Conservation (phyloP, 1,140 invertebrate species). For the Bombus superbus region DNA sequence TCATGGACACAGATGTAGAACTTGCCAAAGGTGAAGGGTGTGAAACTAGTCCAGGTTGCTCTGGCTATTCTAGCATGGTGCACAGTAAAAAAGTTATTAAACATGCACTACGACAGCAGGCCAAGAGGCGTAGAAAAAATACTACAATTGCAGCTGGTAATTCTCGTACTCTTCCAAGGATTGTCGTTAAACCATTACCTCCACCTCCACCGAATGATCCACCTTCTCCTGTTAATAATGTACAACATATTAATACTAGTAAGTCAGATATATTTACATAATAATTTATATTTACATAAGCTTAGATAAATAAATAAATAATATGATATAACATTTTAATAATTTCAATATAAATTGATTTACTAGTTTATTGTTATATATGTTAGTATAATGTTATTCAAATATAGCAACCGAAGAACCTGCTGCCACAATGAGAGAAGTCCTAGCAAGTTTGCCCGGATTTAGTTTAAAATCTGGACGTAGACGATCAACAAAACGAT, state of each 20-base stretch:
- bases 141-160: constrained; percentile 88
- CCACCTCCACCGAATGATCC: constrained; percentile 82
- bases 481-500: constrained; percentile 90
- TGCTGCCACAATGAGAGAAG: constrained; percentile 91
- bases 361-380: not conserved
- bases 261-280: constrained; percentile 24
- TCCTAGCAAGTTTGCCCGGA: constrained; percentile 94
- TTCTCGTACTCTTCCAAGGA: constrained; percentile 86
- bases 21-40: constrained; percentile 74
- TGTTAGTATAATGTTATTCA: constrained; percentile 10
- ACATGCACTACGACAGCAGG: constrained; percentile 90
- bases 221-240: constrained; percentile 71
- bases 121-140: constrained; percentile 90
- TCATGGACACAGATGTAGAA: constrained; percentile 69
- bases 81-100: constrained; percentile 87
- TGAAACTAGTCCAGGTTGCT: constrained; percentile 75
- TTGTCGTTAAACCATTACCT: constrained; percentile 88
- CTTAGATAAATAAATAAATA: constrained; percentile 5
- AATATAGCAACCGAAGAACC: constrained; percentile 76
- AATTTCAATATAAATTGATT: not conserved
- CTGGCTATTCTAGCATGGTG: constrained; percentile 79
- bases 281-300: not conserved
- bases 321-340: not conserved
- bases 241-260: constrained; percentile 76
- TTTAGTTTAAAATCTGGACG: constrained; percentile 92